Evolutionary conservation across 64 coral and sea anemone genomes (phyloP), one percentile per base, ranked within the genome.

Genomic region (Stylophora pistillata): DNA sequence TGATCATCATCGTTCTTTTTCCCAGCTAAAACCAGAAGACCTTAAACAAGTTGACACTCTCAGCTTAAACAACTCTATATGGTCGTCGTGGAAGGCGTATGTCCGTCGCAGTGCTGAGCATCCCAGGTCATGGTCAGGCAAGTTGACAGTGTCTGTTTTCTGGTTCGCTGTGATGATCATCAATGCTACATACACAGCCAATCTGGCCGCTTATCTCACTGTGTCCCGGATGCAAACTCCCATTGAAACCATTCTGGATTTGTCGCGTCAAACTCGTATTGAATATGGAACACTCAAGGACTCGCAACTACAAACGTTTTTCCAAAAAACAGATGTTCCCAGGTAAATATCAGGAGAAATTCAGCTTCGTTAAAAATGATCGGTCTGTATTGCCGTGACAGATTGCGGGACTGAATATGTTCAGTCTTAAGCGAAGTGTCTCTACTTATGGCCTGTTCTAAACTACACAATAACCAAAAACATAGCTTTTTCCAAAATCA

Each of bases 151-250:
- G 16, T 91, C 81, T 34, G 89, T 91, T 2, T 91, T 91, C 72
- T 91, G 89, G 89, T 91, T 91, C 56, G 89, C 89, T 53, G 82
- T 85, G n/a, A 75, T 91, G 89, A 91, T 91, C 18, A 85, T 91
- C 79, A 91, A 91, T 55, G 89, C 89, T 57, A 91, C 89, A 2
- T 91, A 91, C 26, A 91, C 89, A 73, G 89, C 89, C 14, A 91
- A 91, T 77, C 55, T 91, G 41, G 81, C 89, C 69, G 89, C 89
- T 18, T 58, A 91, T 78, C 63, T 91, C 53, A 91, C 89, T 28
- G 89, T 91, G 52, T 91, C 89, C 30, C 69, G 89, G 33, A 91
- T 91, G 89, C 72, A 91, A 65, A 91, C 89, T 6, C 89, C 89
- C 2, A 91, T 91, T 31, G 80, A 91, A 57, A 85, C 79, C 14